Percentiles rank a stretch among this genome's conserved stretches.
Evolutionary conservation across 2,888 invertebrate species (phyloP).

Genomic region (Operophtera brumata): DNA sequence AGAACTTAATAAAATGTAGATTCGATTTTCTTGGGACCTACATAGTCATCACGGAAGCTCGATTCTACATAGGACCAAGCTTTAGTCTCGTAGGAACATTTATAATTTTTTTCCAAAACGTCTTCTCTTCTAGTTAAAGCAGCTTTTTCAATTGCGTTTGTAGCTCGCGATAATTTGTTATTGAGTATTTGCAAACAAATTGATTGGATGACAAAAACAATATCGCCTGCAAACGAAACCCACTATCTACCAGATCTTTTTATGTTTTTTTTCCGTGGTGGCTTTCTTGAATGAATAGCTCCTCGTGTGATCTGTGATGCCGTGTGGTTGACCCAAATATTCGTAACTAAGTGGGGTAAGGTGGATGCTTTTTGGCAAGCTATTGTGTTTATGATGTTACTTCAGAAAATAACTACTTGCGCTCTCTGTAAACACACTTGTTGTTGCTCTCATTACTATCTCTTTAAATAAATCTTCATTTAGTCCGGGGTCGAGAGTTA

Average conservation of each 20-base stretch:
- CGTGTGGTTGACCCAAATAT: conserved; percentile 24
- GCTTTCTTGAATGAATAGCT: conserved; percentile 20
- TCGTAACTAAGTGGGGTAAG: conserved; percentile 28
- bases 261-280: conserved; percentile 1
- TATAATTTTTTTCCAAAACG: not conserved
- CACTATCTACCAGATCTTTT: conserved; percentile 7
- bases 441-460: not conserved
- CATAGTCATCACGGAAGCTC: not conserved
- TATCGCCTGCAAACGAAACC: conserved; percentile 11
- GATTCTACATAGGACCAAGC: not conserved
- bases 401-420: conserved; percentile 26
- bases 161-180: conserved; percentile 3
- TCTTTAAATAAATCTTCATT: not conserved
- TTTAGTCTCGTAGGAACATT: not conserved
- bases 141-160: conserved; percentile 7
- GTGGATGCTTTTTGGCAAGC: conserved; percentile 35
- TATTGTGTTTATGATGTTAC: conserved; percentile 28
- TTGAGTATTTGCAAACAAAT: conserved; percentile 8
- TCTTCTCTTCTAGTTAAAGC: not conserved
- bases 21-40: too few species aligned
- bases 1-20: not conserved
- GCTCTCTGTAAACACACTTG: conserved; percentile 2
- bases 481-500: not conserved
- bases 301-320: conserved; percentile 14
- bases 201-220: conserved; percentile 10